These are phyloP conservation scores for Xenopus petersii DNA, from an alignment of 2,797 vertebrate species.

Conservation along the genomic window DNA sequence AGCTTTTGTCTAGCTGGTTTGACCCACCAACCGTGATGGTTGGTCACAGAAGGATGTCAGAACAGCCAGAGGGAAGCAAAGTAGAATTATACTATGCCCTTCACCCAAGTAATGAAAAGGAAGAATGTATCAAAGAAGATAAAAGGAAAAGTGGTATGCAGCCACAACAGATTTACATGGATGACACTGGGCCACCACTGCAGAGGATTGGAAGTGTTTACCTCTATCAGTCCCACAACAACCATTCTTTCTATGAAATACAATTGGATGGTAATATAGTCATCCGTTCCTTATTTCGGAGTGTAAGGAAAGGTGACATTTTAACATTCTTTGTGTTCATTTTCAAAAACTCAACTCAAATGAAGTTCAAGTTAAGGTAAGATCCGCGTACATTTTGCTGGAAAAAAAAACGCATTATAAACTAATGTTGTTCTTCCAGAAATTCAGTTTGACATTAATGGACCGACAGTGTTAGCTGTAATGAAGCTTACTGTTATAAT, in stretches of 20 bases:
- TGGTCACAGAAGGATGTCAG: slow-evolving; percentile 70
- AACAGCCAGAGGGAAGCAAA: slow-evolving; percentile 70
- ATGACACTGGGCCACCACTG: slow-evolving; percentile 78
- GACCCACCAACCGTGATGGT: slow-evolving; percentile 68
- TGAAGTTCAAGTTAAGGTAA: slow-evolving; percentile 87
- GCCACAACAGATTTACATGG: slow-evolving; percentile 59
- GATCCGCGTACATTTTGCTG: background rate
- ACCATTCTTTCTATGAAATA: slow-evolving; percentile 73
- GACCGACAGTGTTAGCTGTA: no score
- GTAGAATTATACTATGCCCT: slow-evolving; percentile 87
- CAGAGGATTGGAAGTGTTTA: slow-evolving; percentile 86
- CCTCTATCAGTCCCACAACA: slow-evolving; percentile 74
- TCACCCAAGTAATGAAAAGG: slow-evolving; percentile 55
- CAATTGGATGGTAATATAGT: slow-evolving; percentile 78
- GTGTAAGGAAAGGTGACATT: slow-evolving; percentile 77
- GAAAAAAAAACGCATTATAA: no score
- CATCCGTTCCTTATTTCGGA: slow-evolving; percentile 75
- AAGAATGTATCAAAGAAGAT: slow-evolving; percentile 65
- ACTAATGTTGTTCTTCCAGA: no score
- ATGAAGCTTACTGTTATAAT: no score
- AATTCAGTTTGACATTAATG: no score
- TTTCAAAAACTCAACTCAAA: slow-evolving; percentile 73
- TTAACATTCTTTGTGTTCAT: slow-evolving; percentile 83
- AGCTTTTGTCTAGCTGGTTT: slow-evolving; percentile 79
- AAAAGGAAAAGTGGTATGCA: slow-evolving; percentile 53